Evolutionary conservation across 2,797 vertebrate species (phyloP), one percentile per base, ranked within the genome.

Genomic region (Cynodonichthys magdalenae): DNA sequence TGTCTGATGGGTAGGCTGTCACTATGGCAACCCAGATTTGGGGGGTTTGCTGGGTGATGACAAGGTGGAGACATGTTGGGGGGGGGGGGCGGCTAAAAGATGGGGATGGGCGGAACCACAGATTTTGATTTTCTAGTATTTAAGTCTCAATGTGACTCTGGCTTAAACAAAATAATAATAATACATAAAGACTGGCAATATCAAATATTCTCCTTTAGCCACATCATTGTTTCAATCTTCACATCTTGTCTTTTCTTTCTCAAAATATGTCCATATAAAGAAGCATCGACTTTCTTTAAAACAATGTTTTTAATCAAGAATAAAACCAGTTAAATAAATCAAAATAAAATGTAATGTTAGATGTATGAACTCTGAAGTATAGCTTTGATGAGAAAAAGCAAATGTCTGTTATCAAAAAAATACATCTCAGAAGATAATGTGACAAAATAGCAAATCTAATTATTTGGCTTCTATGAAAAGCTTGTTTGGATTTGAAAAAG

Each of bases 1-100:
- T 31, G 64, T 84, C 68, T 39, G 55, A 73, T 17, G 20, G 82
- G 78, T 72, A 88, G 79, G 75, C 82, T 82, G 92, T 94, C 83
- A 5, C 90, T 78, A 93, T 94, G 86, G 90, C 75, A 85, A 93
- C 87, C 12, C 61, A 80, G 90, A 79, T 81, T 67, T 89, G 87
- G 88, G 89, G 87, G 85, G 80, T 81, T 84, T 87, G 80, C 76
- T 52, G 81, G 80, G 85, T 79, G 84, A 90, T 92, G 92, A 93
- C 89, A 91, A 89, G 88, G 88, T 90, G 82, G 79, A 76, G 83
- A 89, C 85, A 82, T 81, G 86, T 57, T 81, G 78, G 44, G 47
- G 47, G 51, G 12, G 60, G 63, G 78, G 57, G 31, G 28, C 4
- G 5, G 19, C 27, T 52, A 65, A 66, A 28, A 36, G 59, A 50